Evolutionary conservation across 2,888 invertebrate genomes (phyloP).

Genomic region (Chouioia cunea): DNA sequence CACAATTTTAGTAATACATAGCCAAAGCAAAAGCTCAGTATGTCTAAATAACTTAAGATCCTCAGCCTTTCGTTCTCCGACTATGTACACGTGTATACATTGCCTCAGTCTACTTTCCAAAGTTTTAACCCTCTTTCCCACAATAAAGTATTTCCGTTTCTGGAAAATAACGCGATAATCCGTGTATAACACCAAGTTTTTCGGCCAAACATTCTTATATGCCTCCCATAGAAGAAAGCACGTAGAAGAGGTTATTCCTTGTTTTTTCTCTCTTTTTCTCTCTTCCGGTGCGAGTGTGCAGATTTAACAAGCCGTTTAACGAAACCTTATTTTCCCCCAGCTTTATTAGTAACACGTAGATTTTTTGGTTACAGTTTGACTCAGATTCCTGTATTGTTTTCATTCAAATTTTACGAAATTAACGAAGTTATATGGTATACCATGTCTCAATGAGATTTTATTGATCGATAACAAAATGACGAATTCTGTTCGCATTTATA

Average conservation of each 20-base stretch:
- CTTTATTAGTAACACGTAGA: too few relatives aligned
- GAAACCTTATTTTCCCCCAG: too few relatives aligned
- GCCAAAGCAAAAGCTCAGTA: too few relatives aligned
- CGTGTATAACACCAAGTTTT: neutral
- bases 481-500: too few relatives aligned
- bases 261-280: neutral
- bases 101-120: constrained; percentile 24
- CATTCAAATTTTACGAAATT: too few relatives aligned
- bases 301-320: constrained; percentile 12
- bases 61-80: neutral
- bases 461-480: too few relatives aligned
- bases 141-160: neutral
- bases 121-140: constrained; percentile 21
- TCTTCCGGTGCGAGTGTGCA: too few relatives aligned
- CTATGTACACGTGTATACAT: neutral
- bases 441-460: too few relatives aligned
- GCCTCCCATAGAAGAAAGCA: neutral
- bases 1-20: neutral
- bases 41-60: too few relatives aligned
- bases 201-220: neutral
- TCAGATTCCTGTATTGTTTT: too few relatives aligned
- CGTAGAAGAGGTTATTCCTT: neutral
- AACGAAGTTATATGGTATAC: too few relatives aligned
- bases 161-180: constrained; percentile 17
- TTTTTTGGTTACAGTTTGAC: neutral